phyloP scores from a whole-genome alignment of 2,113 vertebrate species.

The Dolichallabes microphthalmus region DNA sequence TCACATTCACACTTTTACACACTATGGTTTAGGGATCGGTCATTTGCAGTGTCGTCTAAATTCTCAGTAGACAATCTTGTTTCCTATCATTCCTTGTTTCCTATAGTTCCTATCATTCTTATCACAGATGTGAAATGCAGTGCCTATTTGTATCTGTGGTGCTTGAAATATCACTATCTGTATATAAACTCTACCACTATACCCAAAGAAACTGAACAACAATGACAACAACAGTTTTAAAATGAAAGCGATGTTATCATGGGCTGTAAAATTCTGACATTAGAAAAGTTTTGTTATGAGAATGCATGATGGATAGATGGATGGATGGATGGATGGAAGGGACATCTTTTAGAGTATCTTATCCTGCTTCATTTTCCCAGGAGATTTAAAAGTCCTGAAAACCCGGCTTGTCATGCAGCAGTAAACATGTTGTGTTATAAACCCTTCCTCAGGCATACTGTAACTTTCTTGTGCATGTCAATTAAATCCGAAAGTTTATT shows the following conservation, averaged over 20 bases:
- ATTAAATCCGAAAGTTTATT: neutral
- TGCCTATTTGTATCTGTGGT: neutral
- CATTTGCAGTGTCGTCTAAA: neutral
- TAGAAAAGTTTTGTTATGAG: neutral
- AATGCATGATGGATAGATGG: neutral
- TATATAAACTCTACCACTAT: neutral
- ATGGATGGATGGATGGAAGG: neutral
- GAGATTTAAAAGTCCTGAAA: neutral
- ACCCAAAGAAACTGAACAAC: neutral
- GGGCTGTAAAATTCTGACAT: neutral
- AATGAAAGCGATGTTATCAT: neutral
- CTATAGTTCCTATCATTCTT: neutral
- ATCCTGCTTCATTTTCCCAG: neutral
- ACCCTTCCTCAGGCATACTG: neutral
- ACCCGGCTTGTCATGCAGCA: neutral
- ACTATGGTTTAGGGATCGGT: neutral
- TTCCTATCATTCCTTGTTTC: neutral
- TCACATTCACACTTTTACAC: no score
- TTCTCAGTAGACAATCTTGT: neutral
- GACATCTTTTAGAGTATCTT: neutral
- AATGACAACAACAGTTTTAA: neutral
- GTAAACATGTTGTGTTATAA: neutral
- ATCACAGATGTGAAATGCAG: neutral
- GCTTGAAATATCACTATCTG: neutral
- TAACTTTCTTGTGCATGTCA: neutral